Conservation (phyloP, 2,888 invertebrate genomes). For the Drosophila vallismaia region DNA sequence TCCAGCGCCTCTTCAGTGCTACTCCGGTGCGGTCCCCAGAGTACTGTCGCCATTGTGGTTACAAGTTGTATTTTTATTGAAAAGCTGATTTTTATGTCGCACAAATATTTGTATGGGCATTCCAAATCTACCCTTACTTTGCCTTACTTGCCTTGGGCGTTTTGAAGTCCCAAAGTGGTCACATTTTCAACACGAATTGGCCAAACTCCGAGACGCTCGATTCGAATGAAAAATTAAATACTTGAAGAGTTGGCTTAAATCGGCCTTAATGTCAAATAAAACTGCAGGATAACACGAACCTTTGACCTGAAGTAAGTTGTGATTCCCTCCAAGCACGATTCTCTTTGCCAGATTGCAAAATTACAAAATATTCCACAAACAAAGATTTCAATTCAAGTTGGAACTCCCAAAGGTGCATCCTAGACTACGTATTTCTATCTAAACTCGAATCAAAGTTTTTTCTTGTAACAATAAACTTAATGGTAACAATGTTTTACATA, state of each 20-base stretch:
- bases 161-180: conserved; percentile 3
- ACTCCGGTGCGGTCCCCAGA: conserved; percentile 31
- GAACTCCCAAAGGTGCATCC: conserved; percentile 8
- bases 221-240: conserved; percentile 31
- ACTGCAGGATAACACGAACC: conserved; percentile 3
- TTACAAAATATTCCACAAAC: conserved; percentile 8
- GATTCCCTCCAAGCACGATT: conserved; percentile 39
- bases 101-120: conserved; percentile 36
- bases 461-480: conserved; percentile 47
- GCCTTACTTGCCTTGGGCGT: not conserved
- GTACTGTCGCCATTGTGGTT: conserved; percentile 54
- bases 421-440: conserved; percentile 29
- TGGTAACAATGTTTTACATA: conserved; percentile 43
- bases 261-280: conserved; percentile 14
- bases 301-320: conserved; percentile 18
- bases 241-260: conserved; percentile 32
- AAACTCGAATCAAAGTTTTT: conserved; percentile 70
- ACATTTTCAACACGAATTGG: conserved; percentile 4
- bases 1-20: conserved; percentile 18
- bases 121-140: conserved; percentile 29
- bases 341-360: conserved; percentile 37
- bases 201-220: not conserved
- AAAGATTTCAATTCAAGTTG: conserved; percentile 6
- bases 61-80: conserved; percentile 43
- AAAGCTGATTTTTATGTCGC: conserved; percentile 54